Conservation (phyloP, 2,113 vertebrate genomes). For the Naja naja region DNA sequence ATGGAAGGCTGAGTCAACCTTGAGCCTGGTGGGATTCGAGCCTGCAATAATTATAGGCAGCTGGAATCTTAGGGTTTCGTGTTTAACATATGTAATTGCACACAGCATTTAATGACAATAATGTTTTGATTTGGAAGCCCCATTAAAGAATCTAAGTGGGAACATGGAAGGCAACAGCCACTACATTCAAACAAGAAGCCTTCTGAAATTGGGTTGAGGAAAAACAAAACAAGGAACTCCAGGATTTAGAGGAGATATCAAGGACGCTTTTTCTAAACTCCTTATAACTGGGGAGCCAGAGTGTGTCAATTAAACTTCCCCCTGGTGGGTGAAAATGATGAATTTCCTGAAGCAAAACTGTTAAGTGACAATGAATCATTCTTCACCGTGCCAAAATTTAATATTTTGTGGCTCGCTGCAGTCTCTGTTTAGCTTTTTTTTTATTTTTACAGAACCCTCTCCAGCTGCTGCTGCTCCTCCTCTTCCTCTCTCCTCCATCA, state of each 20-base stretch:
- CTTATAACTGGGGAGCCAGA: background rate
- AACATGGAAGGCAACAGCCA: background rate
- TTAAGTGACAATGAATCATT: conserved; percentile 11
- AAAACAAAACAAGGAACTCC: background rate
- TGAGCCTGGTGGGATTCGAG: too few species aligned
- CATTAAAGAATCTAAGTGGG: background rate
- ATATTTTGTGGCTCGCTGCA: background rate
- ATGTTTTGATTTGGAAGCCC: background rate
- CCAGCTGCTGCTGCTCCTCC: background rate
- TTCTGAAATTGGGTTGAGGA: background rate
- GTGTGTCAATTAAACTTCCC: background rate
- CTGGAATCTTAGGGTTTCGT: background rate
- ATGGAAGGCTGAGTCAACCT: too few species aligned
- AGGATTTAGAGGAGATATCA: background rate
- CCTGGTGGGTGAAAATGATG: conserved; percentile 20
- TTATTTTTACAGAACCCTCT: background rate
- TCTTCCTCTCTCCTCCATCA: background rate
- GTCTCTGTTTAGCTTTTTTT: background rate
- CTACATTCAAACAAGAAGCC: background rate
- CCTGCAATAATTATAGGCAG: too few species aligned
- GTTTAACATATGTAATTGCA: background rate
- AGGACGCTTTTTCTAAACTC: background rate
- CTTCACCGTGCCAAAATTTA: accelerated
- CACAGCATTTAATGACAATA: background rate
- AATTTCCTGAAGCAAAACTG: conserved; percentile 20